phyloP scores from a whole-genome alignment of 1,140 invertebrate species.

The Dendroctonus ponderosae region DNA sequence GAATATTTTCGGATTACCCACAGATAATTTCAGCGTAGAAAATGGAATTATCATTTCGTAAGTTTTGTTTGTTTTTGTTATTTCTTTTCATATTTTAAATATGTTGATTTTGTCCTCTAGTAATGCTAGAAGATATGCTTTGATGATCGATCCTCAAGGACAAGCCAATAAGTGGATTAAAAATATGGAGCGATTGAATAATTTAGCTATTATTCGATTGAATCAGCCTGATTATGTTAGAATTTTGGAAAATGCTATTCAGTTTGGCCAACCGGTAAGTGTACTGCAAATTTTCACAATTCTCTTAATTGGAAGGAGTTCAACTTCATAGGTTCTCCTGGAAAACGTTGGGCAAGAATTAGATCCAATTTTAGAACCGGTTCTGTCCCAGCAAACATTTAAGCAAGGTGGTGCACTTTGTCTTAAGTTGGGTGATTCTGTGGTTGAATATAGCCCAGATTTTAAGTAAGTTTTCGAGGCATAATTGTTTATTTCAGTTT shows the following conservation, averaged over 20 bases:
- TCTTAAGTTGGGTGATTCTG: conserved; percentile 79
- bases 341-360: conserved; percentile 88
- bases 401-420: conserved; percentile 80
- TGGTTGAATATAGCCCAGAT: conserved; percentile 80
- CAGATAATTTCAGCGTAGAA: conserved; percentile 86
- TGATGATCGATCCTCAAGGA: conserved; percentile 94
- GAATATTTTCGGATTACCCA: conserved; percentile 88
- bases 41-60: conserved; percentile 88
- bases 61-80: conserved; percentile 24
- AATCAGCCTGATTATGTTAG: conserved; percentile 81
- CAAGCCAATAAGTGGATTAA: conserved; percentile 95
- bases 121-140: conserved; percentile 80
- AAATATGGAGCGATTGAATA: conserved; percentile 87
- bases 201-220: conserved; percentile 78
- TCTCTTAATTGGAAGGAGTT: background rate
- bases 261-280: conserved; percentile 82
- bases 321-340: conserved; percentile 65
- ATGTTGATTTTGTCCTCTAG: conserved; percentile 50
- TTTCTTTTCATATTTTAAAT: background rate
- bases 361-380: conserved; percentile 84
- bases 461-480: conserved; percentile 66
- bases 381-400: conserved; percentile 85
- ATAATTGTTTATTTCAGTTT: too few relatives aligned
- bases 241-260: conserved; percentile 86
- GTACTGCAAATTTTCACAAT: background rate